Base-by-base conservation (phyloP, 2,888 invertebrate genomes). In the Drosophila villosipedis region DNA sequence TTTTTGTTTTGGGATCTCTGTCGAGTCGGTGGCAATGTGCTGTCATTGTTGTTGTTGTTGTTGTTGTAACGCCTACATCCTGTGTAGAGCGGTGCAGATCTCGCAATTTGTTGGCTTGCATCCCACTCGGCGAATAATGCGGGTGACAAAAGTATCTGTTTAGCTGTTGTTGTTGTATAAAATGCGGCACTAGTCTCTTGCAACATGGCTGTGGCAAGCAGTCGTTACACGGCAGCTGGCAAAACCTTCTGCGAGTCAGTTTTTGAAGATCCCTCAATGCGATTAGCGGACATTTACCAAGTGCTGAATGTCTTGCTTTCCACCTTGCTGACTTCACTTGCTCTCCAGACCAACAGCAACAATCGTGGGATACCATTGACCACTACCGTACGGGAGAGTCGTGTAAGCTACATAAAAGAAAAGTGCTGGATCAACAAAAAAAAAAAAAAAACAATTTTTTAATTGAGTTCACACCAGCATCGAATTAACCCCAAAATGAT, bases 401-500 rank as follows among this genome's bases (percentile, higher is more conserved):
- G 55, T n/a, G 19, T 33, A 10, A 19, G 31, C 25, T 37, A 57
- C 43, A 22, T 16, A 22, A 35, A 25, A 39, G 66, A 53, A 47
- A 47, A 19, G 16, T 25, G 16, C 6, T 14, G 6, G 6, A 43
- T 47, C 3, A 41, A 39, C 47, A 62, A 47, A 52, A 22, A 12
- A 25, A 25, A 25, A 25, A 25, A 25, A 33, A 64, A 30, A 50
- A 74, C 72, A 72, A 55, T 59, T 78, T 84, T 80, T 80, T 84
- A 86, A 86, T 86, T 75, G 82, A 82, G 82, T 82, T 86, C 74
- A 66, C 70, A 64, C 75, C 64, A 58, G 52, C 68, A 55, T 50
- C 52, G 54, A 66, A 80, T 73, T 79, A 78, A 80, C 62, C 60
- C 79, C 62, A 16, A 43, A 53, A 60, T 82, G 82, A 82, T 82